Percentiles rank a stretch among this genome's conserved stretches.
phyloP scores from a whole-genome alignment of 2,888 invertebrate genomes.

The Melinaea menophilus region DNA sequence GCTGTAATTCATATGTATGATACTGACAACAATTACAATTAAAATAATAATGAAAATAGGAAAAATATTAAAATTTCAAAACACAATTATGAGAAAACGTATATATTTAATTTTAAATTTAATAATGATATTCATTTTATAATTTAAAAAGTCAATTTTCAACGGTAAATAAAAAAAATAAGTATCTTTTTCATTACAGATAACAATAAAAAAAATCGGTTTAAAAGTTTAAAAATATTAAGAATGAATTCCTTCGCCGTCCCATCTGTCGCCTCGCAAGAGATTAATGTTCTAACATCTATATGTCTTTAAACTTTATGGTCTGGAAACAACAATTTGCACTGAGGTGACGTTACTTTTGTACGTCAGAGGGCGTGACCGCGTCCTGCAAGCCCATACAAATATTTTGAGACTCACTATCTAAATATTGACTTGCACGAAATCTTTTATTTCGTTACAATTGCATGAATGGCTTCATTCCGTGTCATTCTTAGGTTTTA shows the following conservation, averaged over 20 bases:
- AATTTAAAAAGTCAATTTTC: too few relatives aligned
- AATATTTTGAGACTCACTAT: slow-evolving; percentile 66
- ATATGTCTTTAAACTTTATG: slow-evolving; percentile 64
- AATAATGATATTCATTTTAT: too few relatives aligned
- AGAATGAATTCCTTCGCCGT: slow-evolving; percentile 20
- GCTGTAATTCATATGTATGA: too few relatives aligned
- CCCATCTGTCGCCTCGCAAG: slow-evolving; percentile 52
- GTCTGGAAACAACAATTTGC: slow-evolving; percentile 75
- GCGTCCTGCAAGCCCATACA: slow-evolving; percentile 42
- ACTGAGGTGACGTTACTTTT: slow-evolving; percentile 51
- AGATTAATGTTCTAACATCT: slow-evolving; percentile 63
- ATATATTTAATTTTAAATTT: too few relatives aligned
- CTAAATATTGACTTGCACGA: slow-evolving; percentile 73
- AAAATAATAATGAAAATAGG: too few relatives aligned
- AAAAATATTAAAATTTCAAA: too few relatives aligned
- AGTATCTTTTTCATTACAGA: too few relatives aligned
- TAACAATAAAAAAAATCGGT: too few relatives aligned
- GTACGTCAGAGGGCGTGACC: slow-evolving; percentile 68
- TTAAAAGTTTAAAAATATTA: too few relatives aligned
- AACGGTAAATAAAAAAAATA: too few relatives aligned
- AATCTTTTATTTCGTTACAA: slow-evolving; percentile 45
- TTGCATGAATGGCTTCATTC: slow-evolving; percentile 5
- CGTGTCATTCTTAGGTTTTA: neutral
- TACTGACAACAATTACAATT: too few relatives aligned
- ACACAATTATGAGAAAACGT: too few relatives aligned